Base-by-base conservation (phyloP, 2,888 invertebrate genomes). In the Tholera decimalis region DNA sequence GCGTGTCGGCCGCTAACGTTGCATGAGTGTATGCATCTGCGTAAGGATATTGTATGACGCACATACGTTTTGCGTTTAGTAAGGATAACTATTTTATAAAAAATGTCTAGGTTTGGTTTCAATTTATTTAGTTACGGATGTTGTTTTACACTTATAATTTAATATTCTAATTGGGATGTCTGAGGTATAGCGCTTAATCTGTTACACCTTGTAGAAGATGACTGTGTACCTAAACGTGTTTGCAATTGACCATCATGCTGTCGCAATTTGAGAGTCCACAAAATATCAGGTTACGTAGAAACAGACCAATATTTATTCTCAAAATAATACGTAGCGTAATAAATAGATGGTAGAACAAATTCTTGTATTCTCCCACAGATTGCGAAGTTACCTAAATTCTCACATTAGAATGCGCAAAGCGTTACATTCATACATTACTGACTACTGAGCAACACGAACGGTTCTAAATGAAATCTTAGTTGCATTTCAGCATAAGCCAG, bases 351-450 rank as follows among this genome's bases (percentile, higher is more conserved):
- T 58, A 44, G 2, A 57, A 49, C 53, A 37, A 65, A 72, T 66
- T 60, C 66, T 60, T 37, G 66, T 46, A 30, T 43, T 60, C 53
- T 57, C 44, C 9, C 77, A 54, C 43, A 59, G 47, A 60, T 50
- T 50, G 54, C 46, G 57, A 57, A 58, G 54, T 70, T 63, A 65
- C 46, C 41, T 55, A 57, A 60, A 65, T 77, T 60, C 56, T 43
- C 55, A 35, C 41, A 58, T 71, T 71, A 70, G 22, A 63, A 76
- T 61, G 37, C 46, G 54, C 28, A 44, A 54, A 18, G 30, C 35
- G 60, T 60, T 37, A 46, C 60, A 65, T 71, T 71, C 72, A 59
- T 56, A 59, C 58, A 63, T 56, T 55, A 70, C 63, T 62, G 57
- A 62, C 41, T 37, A 54, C 60, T 24, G 62, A 54, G 24, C 35